Evolutionary conservation across 2,888 invertebrate genomes (phyloP), one percentile per base, ranked within the genome.

Genomic region (Emmelina monodactyla): DNA sequence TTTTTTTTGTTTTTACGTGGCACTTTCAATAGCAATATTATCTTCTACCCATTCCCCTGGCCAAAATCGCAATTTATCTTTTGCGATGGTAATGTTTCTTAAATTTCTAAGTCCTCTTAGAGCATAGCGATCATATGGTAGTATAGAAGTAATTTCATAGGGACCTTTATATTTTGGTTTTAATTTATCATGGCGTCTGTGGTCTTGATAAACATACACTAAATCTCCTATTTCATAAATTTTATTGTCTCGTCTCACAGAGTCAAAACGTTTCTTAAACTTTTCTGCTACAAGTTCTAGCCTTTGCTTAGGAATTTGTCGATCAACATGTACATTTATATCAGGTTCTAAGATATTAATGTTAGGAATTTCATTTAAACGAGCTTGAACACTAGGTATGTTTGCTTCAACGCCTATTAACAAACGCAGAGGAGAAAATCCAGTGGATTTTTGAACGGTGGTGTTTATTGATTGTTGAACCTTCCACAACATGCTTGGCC

Each of bases 361-460:
- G n/a, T 22, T 14, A 10, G 13, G 22, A 28, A 25, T 7, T 3
- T 36, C 36, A 28, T 28, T 19, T 32, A 36, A 14, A 10, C 32
- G 32, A 29, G 29, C 32, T 19, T 36, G 36, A 9, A 36, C 14
- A 11, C 19, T 14, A 3, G 37, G 37, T 12, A 37, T 39, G 29
- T 39, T 14, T 16, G 19, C 25, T 15, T 39, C 32, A 22, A 25
- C 14, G 15, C 39, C 36, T 14, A 39, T 40, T 12, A 42, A 29
- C 29, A 42, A 32, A 12, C 38, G 30, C 2, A 35, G 10, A 4
- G 40, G 40, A 10, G 40, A 28, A 28, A 40, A 42, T 4, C 43
- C 43, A 0, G 38, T 41, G 2, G 40, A 37, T 32, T 42, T 45
- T 31, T 45, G 42, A 15, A 38, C 11, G 1, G 44, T 44, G 11